Percentiles rank a stretch among this genome's conserved stretches.
Evolutionary conservation across 2,888 invertebrate genomes (phyloP).

Genomic region (Acanthococcus lagerstroemiae): DNA sequence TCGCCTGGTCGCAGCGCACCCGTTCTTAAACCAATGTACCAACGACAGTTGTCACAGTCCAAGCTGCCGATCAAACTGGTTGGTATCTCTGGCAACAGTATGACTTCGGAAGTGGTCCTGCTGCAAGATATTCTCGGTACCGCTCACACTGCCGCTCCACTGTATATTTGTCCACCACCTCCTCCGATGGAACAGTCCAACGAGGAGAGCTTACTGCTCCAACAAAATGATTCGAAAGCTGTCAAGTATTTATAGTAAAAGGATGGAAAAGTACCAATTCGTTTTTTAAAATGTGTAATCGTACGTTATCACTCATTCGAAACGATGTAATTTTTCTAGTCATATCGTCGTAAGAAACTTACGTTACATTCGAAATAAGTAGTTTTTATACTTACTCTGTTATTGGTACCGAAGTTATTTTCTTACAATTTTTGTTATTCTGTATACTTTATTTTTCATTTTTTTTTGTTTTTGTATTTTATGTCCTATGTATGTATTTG

Average conservation of each 20-base stretch:
- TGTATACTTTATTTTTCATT: not conserved
- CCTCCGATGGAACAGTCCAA: constrained; percentile 47
- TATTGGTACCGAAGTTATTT: not conserved
- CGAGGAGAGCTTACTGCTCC: constrained; percentile 45
- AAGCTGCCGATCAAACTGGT: constrained; percentile 37
- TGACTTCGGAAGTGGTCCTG: constrained; percentile 40
- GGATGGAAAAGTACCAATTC: not conserved
- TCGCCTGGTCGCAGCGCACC: constrained; percentile 39
- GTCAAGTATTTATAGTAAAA: constrained; percentile 18
- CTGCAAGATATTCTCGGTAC: constrained; percentile 43
- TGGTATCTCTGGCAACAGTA: constrained; percentile 32
- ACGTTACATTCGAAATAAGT: not conserved
- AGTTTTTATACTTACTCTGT: not conserved
- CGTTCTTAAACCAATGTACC: constrained; percentile 8
- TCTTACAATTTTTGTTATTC: not conserved
- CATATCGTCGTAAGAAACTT: constrained; percentile 18
- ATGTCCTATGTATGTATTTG: too few species aligned
- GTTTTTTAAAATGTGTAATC: not conserved
- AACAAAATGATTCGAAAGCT: constrained; percentile 25
- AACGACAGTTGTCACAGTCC: constrained; percentile 22
- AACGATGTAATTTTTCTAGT: constrained; percentile 17
- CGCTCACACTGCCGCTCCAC: constrained; percentile 39
- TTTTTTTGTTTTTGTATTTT: not conserved
- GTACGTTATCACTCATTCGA: not conserved
- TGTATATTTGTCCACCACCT: constrained; percentile 48